Conservation (phyloP, 30 jellyfish, hydroid and myxozoan species). For the Calvadosia cruxmelitensis region DNA sequence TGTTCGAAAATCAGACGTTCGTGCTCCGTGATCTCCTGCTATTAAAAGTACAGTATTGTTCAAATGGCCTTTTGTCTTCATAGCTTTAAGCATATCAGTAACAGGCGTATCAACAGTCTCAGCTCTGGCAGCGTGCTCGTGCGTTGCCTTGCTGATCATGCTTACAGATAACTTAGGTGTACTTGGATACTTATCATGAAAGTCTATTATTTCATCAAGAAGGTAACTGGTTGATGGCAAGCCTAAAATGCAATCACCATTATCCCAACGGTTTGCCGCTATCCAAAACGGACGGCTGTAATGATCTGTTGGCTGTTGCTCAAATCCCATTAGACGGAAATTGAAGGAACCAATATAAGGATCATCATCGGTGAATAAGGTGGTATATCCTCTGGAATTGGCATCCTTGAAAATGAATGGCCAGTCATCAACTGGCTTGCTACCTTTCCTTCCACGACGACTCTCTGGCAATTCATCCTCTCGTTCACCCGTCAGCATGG, state of each 20-base stretch:
- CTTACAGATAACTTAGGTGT: background rate
- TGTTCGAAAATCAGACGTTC: slow-evolving; percentile 35
- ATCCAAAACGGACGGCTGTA: slow-evolving; percentile 44
- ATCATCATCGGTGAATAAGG: slow-evolving; percentile 51
- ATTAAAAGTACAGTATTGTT: slow-evolving; percentile 31
- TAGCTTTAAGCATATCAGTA: background rate
- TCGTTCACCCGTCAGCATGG: slow-evolving; percentile 43
- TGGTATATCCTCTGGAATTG: slow-evolving; percentile 23
- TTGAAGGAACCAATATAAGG: slow-evolving; percentile 21
- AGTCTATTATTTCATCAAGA: background rate
- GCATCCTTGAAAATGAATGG: slow-evolving; percentile 34
- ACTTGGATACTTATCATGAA: background rate
- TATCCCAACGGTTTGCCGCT: slow-evolving; percentile 10
- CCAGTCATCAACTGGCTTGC: slow-evolving; percentile 49
- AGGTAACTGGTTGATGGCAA: too few species aligned
- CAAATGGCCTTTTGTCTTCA: slow-evolving; percentile 12
- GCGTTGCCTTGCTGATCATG: slow-evolving; percentile 19
- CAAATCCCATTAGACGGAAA: slow-evolving; percentile 54
- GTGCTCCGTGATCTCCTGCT: slow-evolving; percentile 75
- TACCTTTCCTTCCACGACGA: slow-evolving; percentile 2
- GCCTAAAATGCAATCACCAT: background rate
- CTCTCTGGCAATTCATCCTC: slow-evolving; percentile 42
- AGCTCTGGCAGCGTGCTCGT: slow-evolving; percentile 21
- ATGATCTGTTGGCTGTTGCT: slow-evolving; percentile 40
- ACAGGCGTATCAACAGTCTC: slow-evolving; percentile 29